phyloP scores from a whole-genome alignment of 1,140 invertebrate species.

The Leptinotarsa defecta region DNA sequence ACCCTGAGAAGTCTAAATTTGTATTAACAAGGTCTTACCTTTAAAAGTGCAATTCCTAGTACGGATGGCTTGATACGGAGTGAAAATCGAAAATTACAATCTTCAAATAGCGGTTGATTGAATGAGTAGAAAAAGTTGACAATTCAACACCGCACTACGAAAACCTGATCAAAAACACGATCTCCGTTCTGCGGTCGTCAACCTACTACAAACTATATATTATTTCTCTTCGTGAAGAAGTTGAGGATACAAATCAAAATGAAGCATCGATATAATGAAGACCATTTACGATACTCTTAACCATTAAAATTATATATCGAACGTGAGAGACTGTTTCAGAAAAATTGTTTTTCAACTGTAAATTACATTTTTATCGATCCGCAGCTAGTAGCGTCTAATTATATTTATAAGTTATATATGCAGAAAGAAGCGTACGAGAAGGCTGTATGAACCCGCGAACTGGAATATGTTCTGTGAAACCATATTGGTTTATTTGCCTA shows the following conservation, averaged over 20 bases:
- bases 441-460: too few species aligned
- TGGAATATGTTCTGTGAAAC: too few species aligned
- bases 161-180: neutral
- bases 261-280: neutral
- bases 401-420: neutral
- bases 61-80: too few species aligned
- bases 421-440: neutral
- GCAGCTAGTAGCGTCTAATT: neutral
- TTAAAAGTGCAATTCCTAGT: too few species aligned
- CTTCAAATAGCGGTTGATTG: too few species aligned
- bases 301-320: neutral
- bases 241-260: neutral
- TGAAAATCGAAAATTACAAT: too few species aligned
- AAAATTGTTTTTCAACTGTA: neutral
- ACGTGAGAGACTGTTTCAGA: constrained; percentile 2
- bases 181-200: neutral
- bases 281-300: constrained; percentile 3
- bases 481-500: too few species aligned
- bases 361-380: constrained; percentile 9
- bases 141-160: too few species aligned
- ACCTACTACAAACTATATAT: constrained; percentile 6
- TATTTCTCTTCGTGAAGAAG: neutral
- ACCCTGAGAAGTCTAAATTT: too few species aligned
- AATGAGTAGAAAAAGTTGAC: too few species aligned
- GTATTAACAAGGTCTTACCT: too few species aligned